Conservation (phyloP, 2,888 invertebrate genomes). For the Apotomis turbidana region DNA sequence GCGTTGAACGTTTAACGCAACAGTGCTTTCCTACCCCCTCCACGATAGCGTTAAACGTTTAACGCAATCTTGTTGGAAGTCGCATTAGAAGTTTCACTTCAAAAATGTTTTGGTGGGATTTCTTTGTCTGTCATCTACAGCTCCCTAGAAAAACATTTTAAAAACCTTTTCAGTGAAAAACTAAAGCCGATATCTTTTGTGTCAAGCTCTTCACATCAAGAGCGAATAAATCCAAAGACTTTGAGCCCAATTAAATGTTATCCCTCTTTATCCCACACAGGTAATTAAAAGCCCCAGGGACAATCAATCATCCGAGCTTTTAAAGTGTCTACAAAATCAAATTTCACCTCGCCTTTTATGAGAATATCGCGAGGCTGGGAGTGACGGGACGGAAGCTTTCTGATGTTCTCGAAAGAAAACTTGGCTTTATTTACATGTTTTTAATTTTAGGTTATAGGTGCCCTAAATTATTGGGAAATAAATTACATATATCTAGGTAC, state of each 20-base stretch:
- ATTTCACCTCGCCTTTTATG: constrained; percentile 16
- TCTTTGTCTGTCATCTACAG: too few relatives aligned
- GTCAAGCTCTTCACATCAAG: not conserved
- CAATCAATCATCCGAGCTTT: constrained; percentile 35
- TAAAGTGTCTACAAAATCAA: constrained; percentile 32
- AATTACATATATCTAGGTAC: not conserved
- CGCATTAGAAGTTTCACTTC: too few relatives aligned
- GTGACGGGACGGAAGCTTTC: constrained; percentile 13
- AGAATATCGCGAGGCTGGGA: not conserved
- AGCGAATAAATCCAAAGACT: not conserved
- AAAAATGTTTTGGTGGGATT: too few relatives aligned
- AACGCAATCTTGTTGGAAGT: too few relatives aligned
- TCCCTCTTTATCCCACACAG: constrained; percentile 13
- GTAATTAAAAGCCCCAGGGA: constrained; percentile 28
- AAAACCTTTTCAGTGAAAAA: not conserved
- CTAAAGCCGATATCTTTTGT: not conserved
- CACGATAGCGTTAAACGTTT: too few relatives aligned
- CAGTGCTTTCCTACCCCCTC: too few relatives aligned
- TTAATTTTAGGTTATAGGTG: not conserved
- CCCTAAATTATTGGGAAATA: too few relatives aligned
- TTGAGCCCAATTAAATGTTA: not conserved
- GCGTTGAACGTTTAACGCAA: too few relatives aligned
- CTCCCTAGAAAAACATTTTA: not conserved
- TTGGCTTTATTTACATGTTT: not conserved
- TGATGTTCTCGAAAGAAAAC: constrained; percentile 1